These are phyloP conservation scores for Malacoraja senta DNA, from an alignment of 2,797 vertebrate genomes.

Conservation along the genomic window DNA sequence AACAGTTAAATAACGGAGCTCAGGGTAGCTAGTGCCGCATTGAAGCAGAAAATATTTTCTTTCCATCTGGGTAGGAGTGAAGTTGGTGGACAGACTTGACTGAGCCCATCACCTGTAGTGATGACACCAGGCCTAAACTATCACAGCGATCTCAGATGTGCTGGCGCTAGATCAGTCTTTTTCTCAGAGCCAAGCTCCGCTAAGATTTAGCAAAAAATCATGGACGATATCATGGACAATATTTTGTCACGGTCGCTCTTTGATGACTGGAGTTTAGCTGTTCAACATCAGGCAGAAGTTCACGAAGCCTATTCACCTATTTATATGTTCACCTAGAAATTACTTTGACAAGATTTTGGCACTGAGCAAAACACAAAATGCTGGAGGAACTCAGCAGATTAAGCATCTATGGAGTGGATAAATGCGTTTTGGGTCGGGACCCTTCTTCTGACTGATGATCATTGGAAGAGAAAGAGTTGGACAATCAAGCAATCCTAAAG, in stretches of 20 bases:
- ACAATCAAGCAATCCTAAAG: not conserved
- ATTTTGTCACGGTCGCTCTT: not conserved
- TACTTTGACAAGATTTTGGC: no score
- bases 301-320: not conserved
- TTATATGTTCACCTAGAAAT: not conserved
- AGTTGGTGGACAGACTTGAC: not conserved
- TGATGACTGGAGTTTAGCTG: not conserved
- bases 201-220: not conserved
- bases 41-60: not conserved
- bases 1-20: not conserved
- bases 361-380: no score
- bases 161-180: not conserved
- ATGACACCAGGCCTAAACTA: not conserved
- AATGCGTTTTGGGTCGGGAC: no score
- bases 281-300: not conserved
- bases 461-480: no score
- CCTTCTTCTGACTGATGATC: no score
- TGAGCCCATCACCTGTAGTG: not conserved
- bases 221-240: not conserved
- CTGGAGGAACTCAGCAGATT: no score
- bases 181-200: not conserved
- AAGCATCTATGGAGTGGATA: no score
- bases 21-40: not conserved
- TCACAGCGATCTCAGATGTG: not conserved
- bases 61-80: not conserved